phyloP scores from a whole-genome alignment of 2,797 vertebrate genomes.

The Parauchenoglanis ngamensis region DNA sequence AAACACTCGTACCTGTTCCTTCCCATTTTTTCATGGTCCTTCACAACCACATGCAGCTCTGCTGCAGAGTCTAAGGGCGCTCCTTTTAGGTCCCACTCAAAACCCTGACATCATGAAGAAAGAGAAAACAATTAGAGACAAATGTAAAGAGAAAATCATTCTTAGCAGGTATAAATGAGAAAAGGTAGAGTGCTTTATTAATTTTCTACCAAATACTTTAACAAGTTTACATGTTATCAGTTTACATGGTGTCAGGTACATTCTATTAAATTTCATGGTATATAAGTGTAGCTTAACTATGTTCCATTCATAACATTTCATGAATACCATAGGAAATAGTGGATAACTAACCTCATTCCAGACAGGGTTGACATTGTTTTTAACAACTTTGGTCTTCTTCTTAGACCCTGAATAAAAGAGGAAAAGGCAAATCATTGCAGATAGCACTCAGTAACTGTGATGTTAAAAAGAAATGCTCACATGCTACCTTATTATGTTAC shows the following conservation, averaged over 20 bases:
- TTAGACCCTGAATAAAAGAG: constrained; percentile 80
- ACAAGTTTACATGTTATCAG: not conserved
- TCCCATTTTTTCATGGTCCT: constrained; percentile 95
- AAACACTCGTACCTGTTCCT: constrained; percentile 84
- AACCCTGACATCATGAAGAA: constrained; percentile 76
- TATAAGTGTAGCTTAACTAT: not conserved
- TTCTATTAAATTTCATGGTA: not conserved
- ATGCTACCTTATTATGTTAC: not conserved
- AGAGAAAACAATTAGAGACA: not conserved
- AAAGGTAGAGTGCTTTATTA: not conserved
- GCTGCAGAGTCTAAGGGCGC: constrained; percentile 83
- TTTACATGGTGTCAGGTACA: not conserved
- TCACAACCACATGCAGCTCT: constrained; percentile 89
- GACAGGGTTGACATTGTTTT: constrained; percentile 91
- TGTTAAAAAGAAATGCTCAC: constrained; percentile 7
- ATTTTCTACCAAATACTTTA: not conserved
- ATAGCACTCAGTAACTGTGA: not conserved
- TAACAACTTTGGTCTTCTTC: constrained; percentile 94
- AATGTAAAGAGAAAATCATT: constrained; percentile 10
- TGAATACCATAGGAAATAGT: not conserved
- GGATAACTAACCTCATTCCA: constrained; percentile 90
- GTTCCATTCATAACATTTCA: not conserved
- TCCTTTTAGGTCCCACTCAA: constrained; percentile 96
- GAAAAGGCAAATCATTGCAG: constrained; percentile 19
- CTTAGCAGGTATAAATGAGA: not conserved